A percentile compares a stretch with the other conserved stretches of the same genome.
Conservation (phyloP, 2,113 vertebrate species). For the Heptranchias perlo region DNA sequence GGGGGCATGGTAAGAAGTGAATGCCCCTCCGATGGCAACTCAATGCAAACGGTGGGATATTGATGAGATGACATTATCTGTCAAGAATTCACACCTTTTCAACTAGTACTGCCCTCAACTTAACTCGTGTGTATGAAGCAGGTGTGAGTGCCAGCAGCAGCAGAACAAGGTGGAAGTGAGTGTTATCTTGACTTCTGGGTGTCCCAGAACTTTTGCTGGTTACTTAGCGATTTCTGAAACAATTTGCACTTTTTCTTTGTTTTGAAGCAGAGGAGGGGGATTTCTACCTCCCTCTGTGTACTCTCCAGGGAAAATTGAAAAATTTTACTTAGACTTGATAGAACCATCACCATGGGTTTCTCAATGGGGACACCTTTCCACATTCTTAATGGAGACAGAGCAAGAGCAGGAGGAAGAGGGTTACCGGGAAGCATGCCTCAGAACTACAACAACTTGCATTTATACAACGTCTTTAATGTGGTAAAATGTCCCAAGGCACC, state of each 20-base stretch:
- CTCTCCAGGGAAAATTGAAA: no score
- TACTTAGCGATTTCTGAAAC: neutral
- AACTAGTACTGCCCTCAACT: no score
- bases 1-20: no score
- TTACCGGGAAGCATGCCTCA: no score
- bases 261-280: no score
- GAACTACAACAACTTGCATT: no score
- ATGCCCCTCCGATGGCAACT: neutral
- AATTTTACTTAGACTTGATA: neutral
- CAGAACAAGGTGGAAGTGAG: neutral
- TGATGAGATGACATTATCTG: neutral
- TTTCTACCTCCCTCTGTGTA: no score
- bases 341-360: neutral
- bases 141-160: neutral
- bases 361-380: neutral
- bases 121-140: neutral
- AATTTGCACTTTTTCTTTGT: no score
- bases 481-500: no score
- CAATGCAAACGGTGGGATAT: neutral
- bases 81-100: neutral
- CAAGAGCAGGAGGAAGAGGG: no score
- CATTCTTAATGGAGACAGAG: no score
- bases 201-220: neutral
- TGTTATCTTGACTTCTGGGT: neutral
- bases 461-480: no score